These are phyloP conservation scores for Thera britannica DNA, from an alignment of 2,888 invertebrate genomes.

Conservation along the genomic window DNA sequence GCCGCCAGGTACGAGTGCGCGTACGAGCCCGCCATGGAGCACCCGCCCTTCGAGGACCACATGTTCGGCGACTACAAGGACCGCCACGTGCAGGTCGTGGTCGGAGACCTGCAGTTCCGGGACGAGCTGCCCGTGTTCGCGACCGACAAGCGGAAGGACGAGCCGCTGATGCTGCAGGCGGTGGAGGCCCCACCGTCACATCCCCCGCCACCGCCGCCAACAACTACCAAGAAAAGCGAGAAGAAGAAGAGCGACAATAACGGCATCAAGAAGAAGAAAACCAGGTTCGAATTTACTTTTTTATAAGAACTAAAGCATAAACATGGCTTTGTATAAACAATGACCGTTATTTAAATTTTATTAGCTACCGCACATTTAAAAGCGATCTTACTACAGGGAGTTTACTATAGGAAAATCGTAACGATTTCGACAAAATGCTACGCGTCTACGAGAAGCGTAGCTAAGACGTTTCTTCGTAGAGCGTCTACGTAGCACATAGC, in stretches of 20 bases:
- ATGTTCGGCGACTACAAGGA: slow-evolving; percentile 91
- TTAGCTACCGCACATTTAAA: too few species aligned
- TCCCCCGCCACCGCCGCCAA: slow-evolving; percentile 68
- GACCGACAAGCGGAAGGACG: slow-evolving; percentile 76
- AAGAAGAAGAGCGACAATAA: slow-evolving; percentile 94
- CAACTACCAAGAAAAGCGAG: slow-evolving; percentile 88
- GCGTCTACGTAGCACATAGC: slow-evolving; percentile 29
- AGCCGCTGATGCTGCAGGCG: slow-evolving; percentile 70
- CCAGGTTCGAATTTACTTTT: slow-evolving; percentile 85
- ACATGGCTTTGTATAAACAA: too few species aligned
- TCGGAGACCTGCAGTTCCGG: slow-evolving; percentile 80
- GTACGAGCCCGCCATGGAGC: slow-evolving; percentile 86
- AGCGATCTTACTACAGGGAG: neutral
- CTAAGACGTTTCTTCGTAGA: slow-evolving; percentile 35
- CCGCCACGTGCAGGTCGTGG: slow-evolving; percentile 77
- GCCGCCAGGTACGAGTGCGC: slow-evolving; percentile 75
- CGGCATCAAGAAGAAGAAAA: slow-evolving; percentile 96
- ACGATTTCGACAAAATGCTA: slow-evolving; percentile 1
- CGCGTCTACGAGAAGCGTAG: slow-evolving; percentile 40
- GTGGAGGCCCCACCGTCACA: slow-evolving; percentile 64
- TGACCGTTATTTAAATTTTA: too few species aligned
- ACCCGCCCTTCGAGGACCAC: slow-evolving; percentile 90
- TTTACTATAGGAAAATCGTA: neutral
- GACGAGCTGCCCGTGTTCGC: slow-evolving; percentile 74
- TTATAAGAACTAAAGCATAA: neutral